A percentile compares a stretch with the other conserved stretches of the same genome.
phyloP scores from a whole-genome alignment of 2,888 invertebrate genomes.

The Apodemia hepburni region DNA sequence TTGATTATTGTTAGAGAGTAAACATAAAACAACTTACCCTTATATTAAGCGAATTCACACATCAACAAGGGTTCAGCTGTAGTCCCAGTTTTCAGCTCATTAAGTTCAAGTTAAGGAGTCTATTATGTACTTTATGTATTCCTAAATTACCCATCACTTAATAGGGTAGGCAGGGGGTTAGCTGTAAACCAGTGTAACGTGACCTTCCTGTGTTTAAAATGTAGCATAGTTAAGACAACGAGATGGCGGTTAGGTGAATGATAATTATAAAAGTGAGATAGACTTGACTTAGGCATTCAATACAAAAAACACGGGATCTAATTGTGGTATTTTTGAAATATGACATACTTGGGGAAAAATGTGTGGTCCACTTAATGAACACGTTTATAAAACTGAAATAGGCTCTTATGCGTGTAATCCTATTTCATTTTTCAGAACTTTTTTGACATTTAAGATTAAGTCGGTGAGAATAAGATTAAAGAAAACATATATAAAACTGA shows the following conservation, averaged over 20 bases:
- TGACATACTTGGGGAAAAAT: no score
- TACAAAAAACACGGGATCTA: no score
- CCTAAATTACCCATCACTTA: slow-evolving; percentile 79
- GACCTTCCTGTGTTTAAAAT: slow-evolving; percentile 36
- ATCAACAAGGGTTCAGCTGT: background rate
- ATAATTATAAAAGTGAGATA: background rate
- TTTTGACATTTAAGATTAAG: no score
- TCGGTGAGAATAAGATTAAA: no score
- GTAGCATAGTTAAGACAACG: background rate
- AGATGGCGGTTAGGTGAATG: background rate
- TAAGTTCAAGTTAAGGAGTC: slow-evolving; percentile 72
- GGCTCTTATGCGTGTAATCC: no score
- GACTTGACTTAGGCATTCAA: background rate
- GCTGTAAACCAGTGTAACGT: slow-evolving; percentile 43
- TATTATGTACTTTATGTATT: slow-evolving; percentile 80
- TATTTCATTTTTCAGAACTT: no score
- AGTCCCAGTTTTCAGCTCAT: slow-evolving; percentile 68
- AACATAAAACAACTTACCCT: background rate
- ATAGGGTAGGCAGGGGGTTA: slow-evolving; percentile 61
- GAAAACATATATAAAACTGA: no score
- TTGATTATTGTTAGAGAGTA: background rate
- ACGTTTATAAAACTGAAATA: no score
- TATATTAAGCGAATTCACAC: slow-evolving; percentile 7
- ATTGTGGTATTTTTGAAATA: no score
- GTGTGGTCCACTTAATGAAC: no score